Base-by-base conservation (phyloP, 2,797 vertebrate genomes). In the Tinamus major region DNA sequence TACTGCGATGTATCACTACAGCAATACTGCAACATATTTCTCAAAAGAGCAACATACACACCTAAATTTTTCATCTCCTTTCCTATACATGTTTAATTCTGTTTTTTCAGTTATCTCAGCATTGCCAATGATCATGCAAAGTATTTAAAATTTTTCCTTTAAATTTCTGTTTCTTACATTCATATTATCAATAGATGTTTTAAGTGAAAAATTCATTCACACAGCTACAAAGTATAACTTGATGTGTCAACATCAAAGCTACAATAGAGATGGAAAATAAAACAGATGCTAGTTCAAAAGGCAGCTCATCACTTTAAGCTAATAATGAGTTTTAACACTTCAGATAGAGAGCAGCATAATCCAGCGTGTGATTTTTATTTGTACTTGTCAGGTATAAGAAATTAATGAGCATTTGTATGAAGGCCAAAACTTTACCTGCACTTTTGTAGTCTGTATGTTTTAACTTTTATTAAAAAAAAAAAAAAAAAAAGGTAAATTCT, bases 291-390 rank as follows among this genome's bases (percentile, higher is more conserved):
- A 44, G 26, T 48, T 83, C 79, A 44, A 75, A 83, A 78, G 56
- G 85, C 44, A 6, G 10, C 8, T 80, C 58, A 58, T 20, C 65
- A 58, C 49, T 81, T 86, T 24, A 83, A 85, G 29, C 3, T 48
- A 59, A n/a, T 58, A 80, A 89, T 24, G 42, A 59, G 75, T 91
- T 89, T 87, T 86, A 83, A 72, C 74, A 81, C 55, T 85, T 83
- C 69, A 65, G 35, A 87, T 3, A 29, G n/a, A 31, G 19, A 90
- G 37, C 9, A 56, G n/a, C 7, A 13, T 46, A 64, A 88, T 78
- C 20, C 56, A 31, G 56, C 75, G 63, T 24, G 65, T n/a, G 46
- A 79, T 77, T 92, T 95, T 82, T 31, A 89, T 33, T n/a, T 59
- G 11, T 72, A 85, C 55, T 16, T 75, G n/a, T 31, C 46, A 84